Base-by-base conservation (phyloP, 2,888 invertebrate species). In the Hypercompe scribonia region DNA sequence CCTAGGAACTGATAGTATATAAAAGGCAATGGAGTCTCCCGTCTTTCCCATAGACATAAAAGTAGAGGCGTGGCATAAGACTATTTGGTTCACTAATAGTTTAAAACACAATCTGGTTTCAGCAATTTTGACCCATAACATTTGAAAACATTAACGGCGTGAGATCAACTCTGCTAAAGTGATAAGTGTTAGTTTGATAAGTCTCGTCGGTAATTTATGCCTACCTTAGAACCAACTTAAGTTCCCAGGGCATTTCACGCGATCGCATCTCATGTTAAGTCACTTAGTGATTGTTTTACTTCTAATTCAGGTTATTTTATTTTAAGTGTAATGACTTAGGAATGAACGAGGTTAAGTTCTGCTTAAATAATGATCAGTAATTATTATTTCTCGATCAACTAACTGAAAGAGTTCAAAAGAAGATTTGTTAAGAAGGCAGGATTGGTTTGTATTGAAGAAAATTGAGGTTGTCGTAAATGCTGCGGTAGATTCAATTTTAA, bases 221-320 rank as follows among this genome's bases (percentile, higher is more conserved):
- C 64, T 75, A 78, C 72, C 70, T 65, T 70, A 65, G 42, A 31
- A 74, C 63, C 61, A 82, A 34, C 76, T 70, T 66, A 33, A 61
- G 79, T 82, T 83, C 81, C 72, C 81, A 82, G 75, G 81, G 70
- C 83, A 82, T 81, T 82, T 81, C 79, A 81, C 79, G 83, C 83
- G 69, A 70, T 65, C 34, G 54, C 42, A 61, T 65, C 54, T 69
- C 11, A 65, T 18, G 74, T 83, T 82, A 81, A 75, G 74, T 66
- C 71, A 72, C 63, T n/a, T 72, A 74, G 73, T 69, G 71, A 75
- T 70, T 65, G 65, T 72, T 50, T 66, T 33, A 58, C 11, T n/a
- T 18, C 46, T 58, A 68, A 54, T 36, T 68, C 11, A 24, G 31
- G 5, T 67, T 31, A 28, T n/a, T 0, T 65, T 15, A 39, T 42